Percentiles rank a stretch among this genome's conserved stretches.
These are phyloP conservation scores for Enhydra lutris DNA, from an alignment of 2,113 vertebrate species.

Conservation along the genomic window DNA sequence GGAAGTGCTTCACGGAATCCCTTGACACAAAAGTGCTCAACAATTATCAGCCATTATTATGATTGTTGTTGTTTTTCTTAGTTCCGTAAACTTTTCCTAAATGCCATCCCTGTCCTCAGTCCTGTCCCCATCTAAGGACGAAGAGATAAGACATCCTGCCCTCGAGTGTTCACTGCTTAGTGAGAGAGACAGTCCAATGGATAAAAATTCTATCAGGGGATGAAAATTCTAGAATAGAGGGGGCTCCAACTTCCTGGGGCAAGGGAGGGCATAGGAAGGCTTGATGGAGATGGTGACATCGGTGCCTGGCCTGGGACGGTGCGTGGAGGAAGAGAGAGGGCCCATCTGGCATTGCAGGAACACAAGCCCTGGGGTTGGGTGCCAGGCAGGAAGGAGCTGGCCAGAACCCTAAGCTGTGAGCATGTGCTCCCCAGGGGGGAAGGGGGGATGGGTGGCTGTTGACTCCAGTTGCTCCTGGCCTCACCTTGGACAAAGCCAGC, in stretches of 20 bases:
- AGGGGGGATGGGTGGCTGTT: not conserved
- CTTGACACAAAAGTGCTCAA: not conserved
- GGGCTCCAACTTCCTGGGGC: not conserved
- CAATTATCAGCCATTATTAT: not conserved
- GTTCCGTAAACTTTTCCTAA: not conserved
- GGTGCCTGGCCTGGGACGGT: not conserved
- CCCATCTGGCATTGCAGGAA: not conserved
- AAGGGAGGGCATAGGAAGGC: not conserved
- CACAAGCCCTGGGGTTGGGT: not conserved
- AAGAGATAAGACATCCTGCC: not conserved
- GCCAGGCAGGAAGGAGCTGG: not conserved
- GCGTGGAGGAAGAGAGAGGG: not conserved
- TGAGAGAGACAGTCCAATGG: not conserved
- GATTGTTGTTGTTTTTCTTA: not conserved
- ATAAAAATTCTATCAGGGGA: not conserved
- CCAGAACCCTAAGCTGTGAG: not conserved
- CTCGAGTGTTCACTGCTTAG: not conserved
- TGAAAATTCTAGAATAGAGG: not conserved
- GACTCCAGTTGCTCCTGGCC: not conserved
- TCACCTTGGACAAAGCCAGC: constrained; percentile 1
- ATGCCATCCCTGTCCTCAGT: not conserved
- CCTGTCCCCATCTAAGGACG: not conserved
- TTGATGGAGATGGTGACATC: not conserved
- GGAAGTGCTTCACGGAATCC: not conserved
- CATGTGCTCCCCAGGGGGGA: not conserved